These are phyloP conservation scores for Gobiocypris rarus DNA, from an alignment of 2,113 vertebrate species.

Conservation along the genomic window DNA sequence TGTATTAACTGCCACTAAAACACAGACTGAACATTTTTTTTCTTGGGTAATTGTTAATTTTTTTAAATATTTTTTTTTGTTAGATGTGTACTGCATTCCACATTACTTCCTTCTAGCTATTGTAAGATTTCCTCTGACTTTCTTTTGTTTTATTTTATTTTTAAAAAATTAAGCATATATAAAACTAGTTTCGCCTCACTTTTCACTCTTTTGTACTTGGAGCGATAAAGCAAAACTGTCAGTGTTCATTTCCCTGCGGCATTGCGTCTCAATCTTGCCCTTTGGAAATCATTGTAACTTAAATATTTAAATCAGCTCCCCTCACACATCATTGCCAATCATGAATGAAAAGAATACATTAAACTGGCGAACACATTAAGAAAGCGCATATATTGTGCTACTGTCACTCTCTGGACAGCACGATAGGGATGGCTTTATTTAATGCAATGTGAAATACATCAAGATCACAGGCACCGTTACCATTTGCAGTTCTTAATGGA, in stretches of 20 bases:
- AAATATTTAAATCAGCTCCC: slow-evolving; percentile 42
- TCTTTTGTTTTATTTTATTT: not conserved
- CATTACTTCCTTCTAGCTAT: not conserved
- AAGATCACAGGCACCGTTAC: not conserved
- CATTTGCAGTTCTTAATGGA: too few species aligned
- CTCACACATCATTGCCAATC: slow-evolving; percentile 26
- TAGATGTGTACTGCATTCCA: not conserved
- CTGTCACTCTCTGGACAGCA: not conserved
- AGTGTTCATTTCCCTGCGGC: not conserved
- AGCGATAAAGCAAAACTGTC: not conserved
- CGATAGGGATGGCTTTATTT: slow-evolving; percentile 1
- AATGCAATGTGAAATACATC: slow-evolving; percentile 4
- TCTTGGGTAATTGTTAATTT: not conserved
- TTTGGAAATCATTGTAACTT: slow-evolving; percentile 35
- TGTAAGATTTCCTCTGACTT: slow-evolving; percentile 1
- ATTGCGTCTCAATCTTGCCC: not conserved
- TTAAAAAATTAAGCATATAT: not conserved
- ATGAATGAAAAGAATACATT: slow-evolving; percentile 47
- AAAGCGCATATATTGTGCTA: not conserved
- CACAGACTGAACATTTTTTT: not conserved
- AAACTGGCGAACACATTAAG: slow-evolving; percentile 33
- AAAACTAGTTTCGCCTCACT: not conserved
- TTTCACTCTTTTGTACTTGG: not conserved
- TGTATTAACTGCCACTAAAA: slow-evolving; percentile 1
- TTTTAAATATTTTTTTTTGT: not conserved